Conservation (phyloP, 37 sponge, comb jelly and placozoan species). For the Spongia lamella region DNA sequence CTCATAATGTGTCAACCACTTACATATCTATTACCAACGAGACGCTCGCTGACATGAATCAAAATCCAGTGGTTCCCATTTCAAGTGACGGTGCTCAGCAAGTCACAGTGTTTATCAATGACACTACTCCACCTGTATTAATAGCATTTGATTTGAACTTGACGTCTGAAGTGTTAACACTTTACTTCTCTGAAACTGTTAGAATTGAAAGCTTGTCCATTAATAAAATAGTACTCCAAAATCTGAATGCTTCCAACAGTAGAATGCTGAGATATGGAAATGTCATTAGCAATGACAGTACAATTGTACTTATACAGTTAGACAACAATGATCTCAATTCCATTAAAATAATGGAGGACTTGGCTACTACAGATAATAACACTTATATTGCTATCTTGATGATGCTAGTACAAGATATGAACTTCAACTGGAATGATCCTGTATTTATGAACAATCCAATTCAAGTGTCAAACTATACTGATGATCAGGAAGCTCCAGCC, state of each 20-base stretch:
- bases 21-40: constrained; percentile 47
- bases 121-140: constrained; percentile 56
- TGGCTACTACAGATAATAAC: constrained; percentile 56
- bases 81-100: constrained; percentile 6
- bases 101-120: constrained; percentile 42
- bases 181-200: constrained; percentile 81
- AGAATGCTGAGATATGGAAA: constrained; percentile 20
- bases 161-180: constrained; percentile 58
- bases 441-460: constrained; percentile 5
- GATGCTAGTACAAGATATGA: constrained; percentile 67
- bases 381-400: constrained; percentile 50
- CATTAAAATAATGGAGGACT: constrained; percentile 64
- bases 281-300: constrained; percentile 47
- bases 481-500: constrained; percentile 39
- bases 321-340: constrained; percentile 67
- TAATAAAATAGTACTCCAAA: constrained; percentile 43
- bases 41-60: constrained; percentile 70
- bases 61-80: constrained; percentile 53
- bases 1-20: constrained; percentile 47
- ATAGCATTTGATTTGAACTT: constrained; percentile 62
- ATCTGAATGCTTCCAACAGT: constrained; percentile 19
- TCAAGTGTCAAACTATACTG: constrained; percentile 20
- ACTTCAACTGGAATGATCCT: constrained; percentile 40
- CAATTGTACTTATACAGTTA: constrained; percentile 58
- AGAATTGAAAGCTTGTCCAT: constrained; percentile 43